Evolutionary conservation across 2,113 vertebrate species (phyloP).

Genomic region (Grammomys surdaster): DNA sequence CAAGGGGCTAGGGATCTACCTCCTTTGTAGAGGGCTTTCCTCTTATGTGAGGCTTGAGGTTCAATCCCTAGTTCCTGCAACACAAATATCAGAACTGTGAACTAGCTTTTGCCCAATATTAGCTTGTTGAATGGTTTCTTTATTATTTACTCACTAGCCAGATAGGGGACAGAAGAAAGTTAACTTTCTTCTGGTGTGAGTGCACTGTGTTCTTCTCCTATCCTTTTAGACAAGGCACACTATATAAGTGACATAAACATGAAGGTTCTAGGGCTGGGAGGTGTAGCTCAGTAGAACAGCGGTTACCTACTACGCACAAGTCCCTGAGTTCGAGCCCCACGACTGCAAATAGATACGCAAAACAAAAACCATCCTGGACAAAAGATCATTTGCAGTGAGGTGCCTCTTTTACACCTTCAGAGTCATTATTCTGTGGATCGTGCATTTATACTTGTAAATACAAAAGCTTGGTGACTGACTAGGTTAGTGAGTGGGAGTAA

Average conservation of each 20-base stretch:
- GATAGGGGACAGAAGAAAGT: not conserved
- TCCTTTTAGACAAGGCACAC: slow-evolving; percentile 7
- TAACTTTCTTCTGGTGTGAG: slow-evolving; percentile 1
- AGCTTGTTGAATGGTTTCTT: not conserved
- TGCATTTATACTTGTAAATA: not conserved
- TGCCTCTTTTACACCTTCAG: not conserved
- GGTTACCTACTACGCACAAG: not conserved
- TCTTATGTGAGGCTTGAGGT: not conserved
- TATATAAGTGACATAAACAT: slow-evolving; percentile 23
- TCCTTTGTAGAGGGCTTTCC: not conserved
- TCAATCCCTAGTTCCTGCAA: not conserved
- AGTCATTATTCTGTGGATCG: not conserved
- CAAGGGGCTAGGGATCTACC: no score
- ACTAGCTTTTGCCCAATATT: not conserved
- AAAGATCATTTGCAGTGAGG: not conserved
- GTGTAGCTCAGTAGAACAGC: not conserved
- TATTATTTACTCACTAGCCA: not conserved
- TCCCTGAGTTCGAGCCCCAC: not conserved
- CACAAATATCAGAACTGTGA: not conserved
- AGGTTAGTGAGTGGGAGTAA: not conserved
- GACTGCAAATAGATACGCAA: not conserved
- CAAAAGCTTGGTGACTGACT: not conserved
- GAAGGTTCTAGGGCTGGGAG: not conserved
- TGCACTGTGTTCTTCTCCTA: not conserved
- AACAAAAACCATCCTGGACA: not conserved